These are phyloP conservation scores for Drosophila fuyamai DNA, from an alignment of 1,140 invertebrate genomes.

Conservation along the genomic window DNA sequence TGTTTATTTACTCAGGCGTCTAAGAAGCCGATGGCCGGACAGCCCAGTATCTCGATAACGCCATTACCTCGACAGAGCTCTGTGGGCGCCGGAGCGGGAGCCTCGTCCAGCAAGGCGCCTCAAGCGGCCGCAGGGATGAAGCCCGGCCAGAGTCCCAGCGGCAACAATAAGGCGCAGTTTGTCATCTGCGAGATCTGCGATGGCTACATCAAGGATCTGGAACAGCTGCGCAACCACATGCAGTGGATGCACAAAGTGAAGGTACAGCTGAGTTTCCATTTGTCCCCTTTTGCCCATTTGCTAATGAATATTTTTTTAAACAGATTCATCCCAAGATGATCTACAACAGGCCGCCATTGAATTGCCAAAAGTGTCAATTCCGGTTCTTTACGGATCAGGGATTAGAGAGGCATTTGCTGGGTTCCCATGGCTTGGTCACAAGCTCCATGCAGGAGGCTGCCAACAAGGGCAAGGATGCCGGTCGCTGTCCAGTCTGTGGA, in stretches of 20 bases:
- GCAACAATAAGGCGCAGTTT: conserved; percentile 90
- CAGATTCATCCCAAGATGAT: conserved; percentile 97
- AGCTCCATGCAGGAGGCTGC: conserved; percentile 98
- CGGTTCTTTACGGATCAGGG: conserved; percentile 91
- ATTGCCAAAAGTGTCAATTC: conserved; percentile 98
- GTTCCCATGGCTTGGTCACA: conserved; percentile 96
- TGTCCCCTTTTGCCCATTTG: neutral
- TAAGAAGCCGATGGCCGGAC: conserved; percentile 86
- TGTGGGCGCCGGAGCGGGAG: conserved; percentile 60
- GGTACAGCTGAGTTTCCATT: conserved; percentile 62
- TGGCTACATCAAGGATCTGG: conserved; percentile 97
- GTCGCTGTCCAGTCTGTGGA: conserved; percentile 96
- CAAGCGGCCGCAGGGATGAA: conserved; percentile 85
- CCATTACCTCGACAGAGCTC: conserved; percentile 90
- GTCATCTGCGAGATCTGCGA: conserved; percentile 98
- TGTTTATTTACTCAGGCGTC: conserved; percentile 53
- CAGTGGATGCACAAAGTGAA: conserved; percentile 98
- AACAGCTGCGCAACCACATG: conserved; percentile 97
- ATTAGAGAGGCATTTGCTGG: conserved; percentile 95
- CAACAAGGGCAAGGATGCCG: conserved; percentile 96
- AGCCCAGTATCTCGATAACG: conserved; percentile 96
- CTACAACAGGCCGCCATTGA: conserved; percentile 95
- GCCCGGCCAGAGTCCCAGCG: conserved; percentile 80
- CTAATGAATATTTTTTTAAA: neutral
- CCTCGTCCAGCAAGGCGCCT: conserved; percentile 85